phyloP scores from a whole-genome alignment of 2,113 vertebrate species.

The Bubo bubo region DNA sequence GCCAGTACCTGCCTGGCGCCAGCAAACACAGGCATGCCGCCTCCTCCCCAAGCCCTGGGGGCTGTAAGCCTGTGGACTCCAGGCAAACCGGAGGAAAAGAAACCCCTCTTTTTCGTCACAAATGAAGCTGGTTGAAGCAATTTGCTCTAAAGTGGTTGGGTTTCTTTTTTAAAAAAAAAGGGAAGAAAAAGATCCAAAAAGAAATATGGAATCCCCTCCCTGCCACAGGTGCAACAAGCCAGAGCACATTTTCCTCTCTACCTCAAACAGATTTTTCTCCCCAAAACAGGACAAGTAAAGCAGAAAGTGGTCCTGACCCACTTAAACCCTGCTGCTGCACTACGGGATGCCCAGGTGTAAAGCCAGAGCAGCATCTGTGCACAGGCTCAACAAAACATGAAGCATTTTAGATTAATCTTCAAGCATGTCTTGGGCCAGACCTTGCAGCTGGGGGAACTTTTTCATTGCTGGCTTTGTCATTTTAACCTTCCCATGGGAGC shows the following conservation, averaged over 20 bases:
- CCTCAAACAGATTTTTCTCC: background rate
- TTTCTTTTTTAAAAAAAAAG: background rate
- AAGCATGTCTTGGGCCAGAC: rapidly evolving
- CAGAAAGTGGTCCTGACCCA: background rate
- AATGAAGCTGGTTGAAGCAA: background rate
- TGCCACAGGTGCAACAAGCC: background rate
- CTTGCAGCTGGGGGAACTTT: background rate
- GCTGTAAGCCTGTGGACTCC: background rate
- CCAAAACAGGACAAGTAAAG: background rate
- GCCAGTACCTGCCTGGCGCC: background rate
- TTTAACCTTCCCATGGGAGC: background rate
- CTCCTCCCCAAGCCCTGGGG: background rate
- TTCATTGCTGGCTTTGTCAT: background rate
- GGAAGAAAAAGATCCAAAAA: background rate
- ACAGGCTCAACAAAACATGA: background rate
- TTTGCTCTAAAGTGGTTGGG: rapidly evolving
- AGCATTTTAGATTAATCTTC: background rate
- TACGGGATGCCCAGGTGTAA: background rate
- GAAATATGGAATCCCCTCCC: rapidly evolving
- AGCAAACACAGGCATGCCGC: background rate
- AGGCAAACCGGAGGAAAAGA: rapidly evolving
- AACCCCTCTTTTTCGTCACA: rapidly evolving
- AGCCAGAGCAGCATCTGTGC: background rate
- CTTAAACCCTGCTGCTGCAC: background rate
- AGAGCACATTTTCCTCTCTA: background rate